Conservation (phyloP, 1,140 invertebrate genomes). For the Ladona fulva region DNA sequence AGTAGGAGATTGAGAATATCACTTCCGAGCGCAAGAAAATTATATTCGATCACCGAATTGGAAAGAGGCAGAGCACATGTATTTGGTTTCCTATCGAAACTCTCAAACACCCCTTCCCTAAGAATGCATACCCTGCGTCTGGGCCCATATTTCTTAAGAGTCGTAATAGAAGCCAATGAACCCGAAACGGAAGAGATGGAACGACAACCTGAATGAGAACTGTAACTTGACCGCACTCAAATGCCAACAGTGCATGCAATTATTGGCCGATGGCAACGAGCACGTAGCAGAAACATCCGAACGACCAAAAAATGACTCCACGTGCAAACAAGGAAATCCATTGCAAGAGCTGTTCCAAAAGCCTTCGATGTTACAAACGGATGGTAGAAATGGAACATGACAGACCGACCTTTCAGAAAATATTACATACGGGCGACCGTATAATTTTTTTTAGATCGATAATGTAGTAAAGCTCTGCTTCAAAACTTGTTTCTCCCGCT, state of each 20-base stretch:
- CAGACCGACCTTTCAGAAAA: neutral
- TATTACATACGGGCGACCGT: neutral
- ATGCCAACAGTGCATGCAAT: neutral
- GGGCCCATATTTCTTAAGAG: no score
- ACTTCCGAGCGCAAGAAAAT: no score
- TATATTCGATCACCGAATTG: no score
- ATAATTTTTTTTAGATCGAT: no score
- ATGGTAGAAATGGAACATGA: neutral
- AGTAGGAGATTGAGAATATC: no score
- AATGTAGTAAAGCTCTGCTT: no score
- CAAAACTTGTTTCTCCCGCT: neutral
- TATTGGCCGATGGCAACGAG: neutral
- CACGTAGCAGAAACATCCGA: neutral
- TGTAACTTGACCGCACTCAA: neutral
- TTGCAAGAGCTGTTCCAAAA: neutral
- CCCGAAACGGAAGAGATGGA: no score
- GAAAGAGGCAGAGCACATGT: no score
- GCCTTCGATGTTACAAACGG: neutral
- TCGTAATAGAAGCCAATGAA: no score
- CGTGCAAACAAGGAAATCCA: neutral
- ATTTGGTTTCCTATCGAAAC: no score
- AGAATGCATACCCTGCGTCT: no score
- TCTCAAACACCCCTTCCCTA: no score
- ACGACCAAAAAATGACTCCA: neutral
- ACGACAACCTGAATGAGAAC: neutral